Evolutionary conservation across 2,113 vertebrate species (phyloP).

Genomic region (Psilopsiagon aurifrons): DNA sequence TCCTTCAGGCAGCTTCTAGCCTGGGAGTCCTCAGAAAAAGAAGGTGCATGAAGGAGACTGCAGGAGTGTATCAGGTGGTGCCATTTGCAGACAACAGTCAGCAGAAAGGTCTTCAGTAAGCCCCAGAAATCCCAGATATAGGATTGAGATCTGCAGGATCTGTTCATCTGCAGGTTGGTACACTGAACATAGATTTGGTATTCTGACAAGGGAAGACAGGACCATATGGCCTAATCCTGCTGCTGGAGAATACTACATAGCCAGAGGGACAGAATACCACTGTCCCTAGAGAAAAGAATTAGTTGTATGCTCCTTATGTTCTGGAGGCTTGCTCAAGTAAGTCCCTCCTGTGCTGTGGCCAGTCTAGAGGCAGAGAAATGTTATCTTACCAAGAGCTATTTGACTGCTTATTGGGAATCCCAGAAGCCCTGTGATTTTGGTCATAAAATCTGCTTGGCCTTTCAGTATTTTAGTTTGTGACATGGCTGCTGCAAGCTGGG

Average conservation of each 20-base stretch:
- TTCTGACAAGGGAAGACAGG: background rate
- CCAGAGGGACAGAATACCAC: accelerated
- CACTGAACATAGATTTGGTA: background rate
- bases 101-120: background rate
- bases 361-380: background rate
- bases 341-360: background rate
- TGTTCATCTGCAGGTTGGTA: background rate
- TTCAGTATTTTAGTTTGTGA: background rate
- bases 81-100: background rate
- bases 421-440: background rate
- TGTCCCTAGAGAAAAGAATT: background rate
- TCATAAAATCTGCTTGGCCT: background rate
- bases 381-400: background rate
- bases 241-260: background rate
- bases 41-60: background rate
- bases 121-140: background rate
- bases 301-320: background rate
- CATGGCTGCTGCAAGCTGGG: background rate
- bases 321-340: background rate
- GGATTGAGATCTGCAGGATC: background rate
- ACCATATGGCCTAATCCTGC: background rate
- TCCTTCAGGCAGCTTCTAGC: background rate
- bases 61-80: background rate
- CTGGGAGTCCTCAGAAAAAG: background rate
- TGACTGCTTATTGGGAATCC: background rate